These are phyloP conservation scores for Ctenosaura bakeri DNA, from an alignment of 2,797 vertebrate genomes.

Conservation along the genomic window DNA sequence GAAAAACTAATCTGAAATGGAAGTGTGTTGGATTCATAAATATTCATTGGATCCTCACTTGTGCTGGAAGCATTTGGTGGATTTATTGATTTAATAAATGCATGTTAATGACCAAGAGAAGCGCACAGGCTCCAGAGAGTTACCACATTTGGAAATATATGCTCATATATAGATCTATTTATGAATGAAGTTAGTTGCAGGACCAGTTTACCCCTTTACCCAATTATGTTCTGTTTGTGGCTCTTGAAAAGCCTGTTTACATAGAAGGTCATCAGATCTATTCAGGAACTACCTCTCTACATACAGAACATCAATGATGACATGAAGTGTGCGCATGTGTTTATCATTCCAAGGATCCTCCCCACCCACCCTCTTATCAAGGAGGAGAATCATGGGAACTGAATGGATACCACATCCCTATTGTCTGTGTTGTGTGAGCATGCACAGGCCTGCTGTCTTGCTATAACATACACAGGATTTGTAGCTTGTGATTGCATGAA, in stretches of 20 bases:
- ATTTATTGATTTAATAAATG: conserved; percentile 53
- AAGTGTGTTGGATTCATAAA: conserved; percentile 59
- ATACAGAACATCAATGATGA: neutral
- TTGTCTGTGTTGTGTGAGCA: neutral
- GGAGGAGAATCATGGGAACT: neutral
- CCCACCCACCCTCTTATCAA: neutral
- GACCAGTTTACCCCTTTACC: neutral
- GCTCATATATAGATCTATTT: neutral
- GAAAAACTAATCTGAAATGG: conserved; percentile 40
- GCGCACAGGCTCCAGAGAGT: conserved; percentile 16
- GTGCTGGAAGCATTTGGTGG: conserved; percentile 32
- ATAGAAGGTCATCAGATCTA: neutral
- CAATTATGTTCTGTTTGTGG: neutral
- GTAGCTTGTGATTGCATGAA: neutral
- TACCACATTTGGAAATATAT: neutral
- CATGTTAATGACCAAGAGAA: conserved; percentile 41
- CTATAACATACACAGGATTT: neutral
- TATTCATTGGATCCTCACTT: conserved; percentile 67
- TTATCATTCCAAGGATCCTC: neutral
- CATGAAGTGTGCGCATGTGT: too few relatives aligned
- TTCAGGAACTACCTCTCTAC: neutral
- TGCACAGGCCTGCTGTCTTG: neutral
- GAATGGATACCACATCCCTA: neutral
- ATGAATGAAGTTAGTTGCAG: neutral
- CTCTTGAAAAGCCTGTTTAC: neutral